A percentile compares a stretch with the other conserved stretches of the same genome.
Conservation (phyloP, 2,888 invertebrate species). For the Strigamia transsilvanica region DNA sequence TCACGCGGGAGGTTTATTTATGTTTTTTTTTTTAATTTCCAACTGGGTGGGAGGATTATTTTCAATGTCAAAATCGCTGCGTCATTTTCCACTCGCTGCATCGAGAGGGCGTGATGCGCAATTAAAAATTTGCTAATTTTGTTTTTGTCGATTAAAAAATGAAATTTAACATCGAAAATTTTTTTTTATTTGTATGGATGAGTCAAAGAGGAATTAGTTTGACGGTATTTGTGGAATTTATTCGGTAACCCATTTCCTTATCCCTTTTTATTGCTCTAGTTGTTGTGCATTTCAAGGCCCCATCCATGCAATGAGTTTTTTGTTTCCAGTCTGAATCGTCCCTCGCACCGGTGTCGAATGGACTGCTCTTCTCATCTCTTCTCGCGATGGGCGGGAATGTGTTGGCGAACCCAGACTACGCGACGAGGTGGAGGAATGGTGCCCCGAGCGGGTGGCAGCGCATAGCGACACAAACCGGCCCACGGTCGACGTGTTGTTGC, state of each 20-base stretch:
- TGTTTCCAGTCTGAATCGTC: constrained; percentile 31
- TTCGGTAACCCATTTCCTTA: constrained; percentile 17
- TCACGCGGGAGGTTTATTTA: not conserved
- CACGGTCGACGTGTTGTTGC: constrained; percentile 37
- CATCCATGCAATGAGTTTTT: not conserved
- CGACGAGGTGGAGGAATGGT: not conserved
- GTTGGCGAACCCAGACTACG: not conserved
- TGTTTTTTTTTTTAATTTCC: not conserved
- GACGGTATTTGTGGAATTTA: not conserved
- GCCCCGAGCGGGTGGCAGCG: constrained; percentile 31
- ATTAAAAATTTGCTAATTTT: too few relatives aligned
- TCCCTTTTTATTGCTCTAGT: constrained; percentile 22
- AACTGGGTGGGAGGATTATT: not conserved
- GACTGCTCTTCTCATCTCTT: constrained; percentile 46
- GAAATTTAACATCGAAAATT: too few relatives aligned
- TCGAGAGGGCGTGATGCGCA: not conserved
- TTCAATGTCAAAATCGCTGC: constrained; percentile 41
- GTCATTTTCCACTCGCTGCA: constrained; percentile 4
- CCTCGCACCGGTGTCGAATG: not conserved
- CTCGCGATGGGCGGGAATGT: constrained; percentile 11
- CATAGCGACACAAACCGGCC: constrained; percentile 14
- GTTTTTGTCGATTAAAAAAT: too few relatives aligned
- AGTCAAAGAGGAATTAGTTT: not conserved
- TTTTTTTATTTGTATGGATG: too few relatives aligned
- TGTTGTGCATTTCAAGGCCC: constrained; percentile 27